Evolutionary conservation across 2,888 invertebrate genomes (phyloP), one percentile per base, ranked within the genome.

Genomic region (Nomada lathburiana): DNA sequence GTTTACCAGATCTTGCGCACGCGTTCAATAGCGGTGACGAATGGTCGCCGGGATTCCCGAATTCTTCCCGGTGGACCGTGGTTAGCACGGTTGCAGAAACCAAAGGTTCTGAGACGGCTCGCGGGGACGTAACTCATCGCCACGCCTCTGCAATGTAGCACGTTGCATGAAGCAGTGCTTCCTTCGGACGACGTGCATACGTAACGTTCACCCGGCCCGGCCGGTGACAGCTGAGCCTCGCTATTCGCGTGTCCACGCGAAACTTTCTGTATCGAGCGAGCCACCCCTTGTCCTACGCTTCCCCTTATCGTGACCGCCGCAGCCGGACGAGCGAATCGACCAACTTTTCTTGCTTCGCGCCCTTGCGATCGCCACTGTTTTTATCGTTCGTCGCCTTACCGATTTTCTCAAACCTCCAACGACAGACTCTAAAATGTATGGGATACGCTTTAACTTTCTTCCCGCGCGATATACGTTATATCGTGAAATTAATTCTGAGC

Each of bases 121-220:
- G 78, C 88, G 89, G 89, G 90, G 89, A 91, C 88, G 90, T 90
- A 90, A 91, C 89, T 90, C 89, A 90, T 87, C 84, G 89, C 89
- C 90, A 88, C 90, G 90, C 90, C 89, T 82, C 82, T 76, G 82
- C 76, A 76, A 72, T 76, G 82, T 82, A 81, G 82, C 82, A 72
- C 82, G 76, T 81, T 72, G 76, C 82, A 82, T 81, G 82, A 82
- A 67, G 72, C 76, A 81, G 68, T 76, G 68, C 81, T 82, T 82
- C 82, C 82, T 81, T 60, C 67, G 65, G 29, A 47, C 71, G 60
- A 57, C 76, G 71, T 81, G 71, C 76, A 76, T 82, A 82, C 82
- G 82, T 81, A 82, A 81, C 80, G 74, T 62, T 74, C 44, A 71
- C 57, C 50, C 65, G 62, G 13, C 29, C 52, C 63, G 60, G 16